phyloP scores from a whole-genome alignment of 2,113 vertebrate species.

The Prionailurus bengalensis region DNA sequence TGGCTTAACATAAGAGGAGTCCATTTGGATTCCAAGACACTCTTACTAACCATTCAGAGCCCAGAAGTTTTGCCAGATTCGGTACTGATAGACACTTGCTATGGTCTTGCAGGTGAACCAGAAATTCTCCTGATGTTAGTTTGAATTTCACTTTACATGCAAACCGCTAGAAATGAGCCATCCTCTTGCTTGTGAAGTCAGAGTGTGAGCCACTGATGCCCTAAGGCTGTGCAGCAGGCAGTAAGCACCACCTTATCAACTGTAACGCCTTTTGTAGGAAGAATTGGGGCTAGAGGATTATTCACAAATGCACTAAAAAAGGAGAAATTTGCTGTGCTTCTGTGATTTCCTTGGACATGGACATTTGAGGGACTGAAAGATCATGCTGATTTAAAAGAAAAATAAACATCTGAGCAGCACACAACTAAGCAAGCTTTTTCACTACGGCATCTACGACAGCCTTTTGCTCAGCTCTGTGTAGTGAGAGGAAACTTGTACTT shows the following conservation, averaged over 20 bases:
- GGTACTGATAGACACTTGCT: not conserved
- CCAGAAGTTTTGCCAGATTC: not conserved
- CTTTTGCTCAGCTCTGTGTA: not conserved
- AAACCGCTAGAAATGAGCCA: not conserved
- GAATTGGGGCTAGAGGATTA: not conserved
- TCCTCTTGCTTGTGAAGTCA: not conserved
- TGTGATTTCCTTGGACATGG: conserved; percentile 17
- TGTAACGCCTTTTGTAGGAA: not conserved
- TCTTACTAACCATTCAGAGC: not conserved
- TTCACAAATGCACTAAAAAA: conserved; percentile 2
- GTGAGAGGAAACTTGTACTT: not conserved
- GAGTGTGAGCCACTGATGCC: not conserved
- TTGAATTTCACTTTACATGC: conserved; percentile 49
- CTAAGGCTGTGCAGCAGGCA: not conserved
- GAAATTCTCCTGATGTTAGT: not conserved
- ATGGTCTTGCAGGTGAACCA: not conserved
- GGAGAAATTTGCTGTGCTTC: not conserved
- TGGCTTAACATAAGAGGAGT: not conserved
- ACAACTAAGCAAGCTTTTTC: not conserved
- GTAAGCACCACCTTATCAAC: not conserved
- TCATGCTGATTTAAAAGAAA: conserved; percentile 49
- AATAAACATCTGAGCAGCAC: not conserved
- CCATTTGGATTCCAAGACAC: not conserved
- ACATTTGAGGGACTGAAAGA: not conserved
- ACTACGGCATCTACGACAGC: not conserved